A percentile compares a stretch with the other conserved stretches of the same genome.
Evolutionary conservation across 1,140 invertebrate species (phyloP).

Genomic region (Berghia stephanieae): DNA sequence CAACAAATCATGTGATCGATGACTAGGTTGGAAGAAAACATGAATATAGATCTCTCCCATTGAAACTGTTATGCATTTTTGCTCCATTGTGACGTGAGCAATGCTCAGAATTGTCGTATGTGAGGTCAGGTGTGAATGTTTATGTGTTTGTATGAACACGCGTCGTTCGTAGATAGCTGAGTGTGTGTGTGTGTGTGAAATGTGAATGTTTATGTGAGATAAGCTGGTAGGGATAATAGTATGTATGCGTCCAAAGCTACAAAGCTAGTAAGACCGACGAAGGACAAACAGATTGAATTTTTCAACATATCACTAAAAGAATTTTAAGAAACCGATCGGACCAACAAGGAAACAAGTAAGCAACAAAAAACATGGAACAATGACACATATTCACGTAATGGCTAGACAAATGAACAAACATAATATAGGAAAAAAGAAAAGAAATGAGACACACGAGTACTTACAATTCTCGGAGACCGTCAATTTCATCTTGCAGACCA

Average conservation of each 20-base stretch:
- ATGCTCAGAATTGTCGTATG: no score
- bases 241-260: neutral
- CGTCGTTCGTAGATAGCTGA: no score
- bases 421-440: neutral
- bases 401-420: neutral
- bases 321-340: neutral
- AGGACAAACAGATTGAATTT: neutral
- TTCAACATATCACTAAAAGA: neutral
- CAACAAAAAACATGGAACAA: neutral
- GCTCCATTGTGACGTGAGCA: no score
- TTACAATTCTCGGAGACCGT: conserved; percentile 42
- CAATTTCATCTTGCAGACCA: conserved; percentile 46
- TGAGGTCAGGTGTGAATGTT: no score
- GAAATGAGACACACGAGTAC: conserved; percentile 13
- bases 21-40: no score
- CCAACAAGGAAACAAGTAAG: neutral
- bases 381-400: no score
- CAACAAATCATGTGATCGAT: no score
- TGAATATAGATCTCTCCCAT: no score
- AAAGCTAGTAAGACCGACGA: neutral
- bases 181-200: conserved; percentile 11
- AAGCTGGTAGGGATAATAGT: neutral
- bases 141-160: no score
- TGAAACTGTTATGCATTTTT: no score
- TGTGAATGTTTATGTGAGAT: neutral